Conservation (phyloP, 2,113 vertebrate genomes). For the Xenopus borealis region DNA sequence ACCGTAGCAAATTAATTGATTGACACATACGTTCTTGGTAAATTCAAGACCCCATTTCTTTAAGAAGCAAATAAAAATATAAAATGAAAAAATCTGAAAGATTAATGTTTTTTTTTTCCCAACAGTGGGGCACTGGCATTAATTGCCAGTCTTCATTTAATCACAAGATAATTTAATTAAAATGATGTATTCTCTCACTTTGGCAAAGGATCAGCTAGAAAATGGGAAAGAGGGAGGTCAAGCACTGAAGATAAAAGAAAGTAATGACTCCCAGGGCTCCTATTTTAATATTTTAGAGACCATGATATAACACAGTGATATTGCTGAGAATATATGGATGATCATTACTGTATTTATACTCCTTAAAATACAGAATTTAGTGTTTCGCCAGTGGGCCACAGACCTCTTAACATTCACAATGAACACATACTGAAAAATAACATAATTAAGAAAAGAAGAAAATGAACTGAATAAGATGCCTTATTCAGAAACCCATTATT, state of each 20-base stretch:
- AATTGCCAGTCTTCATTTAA: constrained; percentile 28
- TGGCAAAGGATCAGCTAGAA: constrained; percentile 27
- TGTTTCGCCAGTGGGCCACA: background rate
- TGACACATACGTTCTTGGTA: too few species aligned
- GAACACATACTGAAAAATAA: too few species aligned
- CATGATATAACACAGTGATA: constrained; percentile 10
- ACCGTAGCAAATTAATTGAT: too few species aligned
- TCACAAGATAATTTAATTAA: constrained; percentile 40
- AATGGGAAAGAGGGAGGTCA: constrained; percentile 28
- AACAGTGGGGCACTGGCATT: constrained; percentile 11
- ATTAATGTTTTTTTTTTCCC: too few species aligned
- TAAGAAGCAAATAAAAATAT: background rate
- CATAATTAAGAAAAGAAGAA: too few species aligned
- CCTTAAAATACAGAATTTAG: background rate
- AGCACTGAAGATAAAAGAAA: constrained; percentile 13
- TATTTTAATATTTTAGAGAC: constrained; percentile 21
- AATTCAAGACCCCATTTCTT: too few species aligned
- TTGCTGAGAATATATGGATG: constrained; percentile 13
- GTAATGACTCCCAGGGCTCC: constrained; percentile 20
- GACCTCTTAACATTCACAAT: too few species aligned
- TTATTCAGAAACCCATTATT: too few species aligned
- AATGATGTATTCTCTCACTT: constrained; percentile 29
- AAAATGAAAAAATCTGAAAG: background rate
- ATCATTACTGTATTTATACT: constrained; percentile 4
- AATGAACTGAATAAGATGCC: too few species aligned